These are phyloP conservation scores for Campodea augens DNA, from an alignment of 1,140 invertebrate genomes.

Conservation along the genomic window DNA sequence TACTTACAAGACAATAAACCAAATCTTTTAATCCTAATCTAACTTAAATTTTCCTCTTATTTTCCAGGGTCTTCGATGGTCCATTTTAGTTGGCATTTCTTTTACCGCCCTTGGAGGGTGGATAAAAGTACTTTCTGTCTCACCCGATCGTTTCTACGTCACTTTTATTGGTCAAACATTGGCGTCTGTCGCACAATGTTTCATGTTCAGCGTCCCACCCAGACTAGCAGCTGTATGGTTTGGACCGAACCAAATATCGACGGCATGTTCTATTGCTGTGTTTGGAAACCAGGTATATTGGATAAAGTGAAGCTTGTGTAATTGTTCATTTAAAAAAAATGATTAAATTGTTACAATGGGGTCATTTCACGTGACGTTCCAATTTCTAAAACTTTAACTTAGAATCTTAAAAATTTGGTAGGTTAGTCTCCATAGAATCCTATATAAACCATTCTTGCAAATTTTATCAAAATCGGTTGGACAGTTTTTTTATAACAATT, in stretches of 20 bases:
- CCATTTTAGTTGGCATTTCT: slow-evolving; percentile 35
- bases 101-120: slow-evolving; percentile 45
- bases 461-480: no score
- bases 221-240: slow-evolving; percentile 53
- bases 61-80: slow-evolving; percentile 32
- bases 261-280: slow-evolving; percentile 52
- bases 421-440: no score
- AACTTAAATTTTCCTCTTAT: slow-evolving; percentile 13
- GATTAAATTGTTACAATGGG: no score
- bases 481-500: no score
- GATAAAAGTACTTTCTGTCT: slow-evolving; percentile 44
- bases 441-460: no score
- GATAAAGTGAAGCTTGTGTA: no score
- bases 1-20: no score
- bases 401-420: no score
- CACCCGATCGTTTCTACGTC: slow-evolving; percentile 36
- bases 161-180: slow-evolving; percentile 48
- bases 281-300: slow-evolving; percentile 65
- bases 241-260: slow-evolving; percentile 40
- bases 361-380: no score
- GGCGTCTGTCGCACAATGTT: slow-evolving; percentile 43
- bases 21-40: slow-evolving; percentile 4
- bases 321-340: no score
- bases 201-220: slow-evolving; percentile 49
- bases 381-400: no score